Base-by-base conservation (phyloP, 35 echinoderm and acorn worm species). In the Acanthaster planci region DNA sequence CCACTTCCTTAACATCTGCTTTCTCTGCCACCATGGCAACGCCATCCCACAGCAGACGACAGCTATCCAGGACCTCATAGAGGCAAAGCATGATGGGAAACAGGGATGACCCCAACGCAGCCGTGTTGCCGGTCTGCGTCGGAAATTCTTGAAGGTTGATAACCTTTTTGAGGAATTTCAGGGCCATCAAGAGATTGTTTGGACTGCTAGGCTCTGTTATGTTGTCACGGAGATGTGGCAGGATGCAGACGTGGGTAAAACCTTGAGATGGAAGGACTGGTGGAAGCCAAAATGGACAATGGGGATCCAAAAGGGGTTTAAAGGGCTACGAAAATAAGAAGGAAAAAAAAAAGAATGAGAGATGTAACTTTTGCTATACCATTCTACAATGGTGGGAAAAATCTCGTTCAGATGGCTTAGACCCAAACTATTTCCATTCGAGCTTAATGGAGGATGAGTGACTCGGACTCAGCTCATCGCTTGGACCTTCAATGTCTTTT, bases 61-160 rank as follows among this genome's bases (percentile, higher is more conserved):
- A 21, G 0, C 29, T 8, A 72, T 72, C 64, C 26, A 72, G 64
- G 64, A 72, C 21, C 26, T 72, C 19, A 29, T 26, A 72, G 34
- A 72, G 64, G 64, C 64, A 72, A 72, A 72, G 64, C 64, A 72
- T 72, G 64, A 72, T 72, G 64, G 64, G 64, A 72, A 72, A 72
- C 29, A 26, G 19, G 26, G 64, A 72, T 0, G 64, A 26, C 26
- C 64, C 64, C 2, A 72, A 30, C 21, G 30, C 30, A n/a, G 2
- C 0, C 21, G 21, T 31, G 1, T 67, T 31, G n/a, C 21, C 5
- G 18, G 2, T 72, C 34, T 31, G 22, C 23, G 5, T 72, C 64
- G 19, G 30, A 5, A 1, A 27, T 72, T 72, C 29, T 72, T 34
- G 26, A 14, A 72, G 8, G 23, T 72, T 72, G 26, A 72, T 10